Percentiles rank a stretch among this genome's conserved stretches.
Conservation (phyloP, 2,797 vertebrate species). For the Pseudocheirus occidentalis region DNA sequence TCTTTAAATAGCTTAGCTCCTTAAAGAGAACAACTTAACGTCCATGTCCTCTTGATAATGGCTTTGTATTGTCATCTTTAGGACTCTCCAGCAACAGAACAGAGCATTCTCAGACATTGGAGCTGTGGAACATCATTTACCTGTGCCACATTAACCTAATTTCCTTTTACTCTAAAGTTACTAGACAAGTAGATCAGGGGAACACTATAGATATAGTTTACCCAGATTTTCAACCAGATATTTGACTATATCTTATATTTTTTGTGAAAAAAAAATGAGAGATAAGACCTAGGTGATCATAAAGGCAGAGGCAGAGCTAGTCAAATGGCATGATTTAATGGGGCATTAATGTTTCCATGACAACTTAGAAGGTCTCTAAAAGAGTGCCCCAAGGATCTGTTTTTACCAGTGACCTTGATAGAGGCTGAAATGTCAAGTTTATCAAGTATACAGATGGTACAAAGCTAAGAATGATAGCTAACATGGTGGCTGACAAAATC, state of each 20-base stretch:
- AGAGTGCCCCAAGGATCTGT: background rate
- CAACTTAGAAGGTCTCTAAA: background rate
- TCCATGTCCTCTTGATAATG: background rate
- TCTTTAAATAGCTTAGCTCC: background rate
- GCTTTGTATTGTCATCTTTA: background rate
- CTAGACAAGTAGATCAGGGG: background rate
- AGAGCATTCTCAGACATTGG: background rate
- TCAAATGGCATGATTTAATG: background rate
- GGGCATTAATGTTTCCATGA: background rate
- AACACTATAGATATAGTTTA: background rate
- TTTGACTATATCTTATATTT: background rate
- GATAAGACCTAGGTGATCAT: background rate
- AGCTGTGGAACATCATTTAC: background rate
- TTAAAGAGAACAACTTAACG: background rate
- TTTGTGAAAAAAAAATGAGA: background rate
- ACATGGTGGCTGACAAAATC: background rate
- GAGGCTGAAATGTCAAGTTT: background rate
- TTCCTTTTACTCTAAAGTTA: background rate
- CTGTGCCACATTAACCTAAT: background rate
- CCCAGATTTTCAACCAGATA: background rate
- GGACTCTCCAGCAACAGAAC: background rate
- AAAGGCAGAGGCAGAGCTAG: background rate
- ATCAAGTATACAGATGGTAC: background rate
- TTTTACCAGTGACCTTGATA: background rate
- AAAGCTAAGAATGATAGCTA: background rate